Percentiles rank a stretch among this genome's conserved stretches.
Evolutionary conservation across 2,888 invertebrate species (phyloP).

Genomic region (Neoascia interrupta): DNA sequence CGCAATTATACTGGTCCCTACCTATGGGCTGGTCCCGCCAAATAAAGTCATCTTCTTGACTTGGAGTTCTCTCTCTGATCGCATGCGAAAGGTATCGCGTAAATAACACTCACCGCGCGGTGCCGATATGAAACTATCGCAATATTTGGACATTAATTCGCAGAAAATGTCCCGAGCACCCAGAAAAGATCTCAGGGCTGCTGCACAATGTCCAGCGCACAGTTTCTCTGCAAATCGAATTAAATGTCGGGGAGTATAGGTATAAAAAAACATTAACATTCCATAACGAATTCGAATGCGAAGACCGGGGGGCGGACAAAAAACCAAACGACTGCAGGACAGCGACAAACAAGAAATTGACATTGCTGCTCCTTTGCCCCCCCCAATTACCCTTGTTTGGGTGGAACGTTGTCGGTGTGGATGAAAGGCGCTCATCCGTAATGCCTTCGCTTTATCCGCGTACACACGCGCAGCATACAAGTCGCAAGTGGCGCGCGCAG

Average conservation of each 20-base stretch:
- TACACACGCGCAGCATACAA: slow-evolving; percentile 37
- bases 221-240: slow-evolving; percentile 62
- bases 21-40: slow-evolving; percentile 6
- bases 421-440: slow-evolving; percentile 69
- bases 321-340: slow-evolving; percentile 26
- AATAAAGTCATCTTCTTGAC: slow-evolving; percentile 55
- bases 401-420: slow-evolving; percentile 44
- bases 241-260: slow-evolving; percentile 49
- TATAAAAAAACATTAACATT: slow-evolving; percentile 65
- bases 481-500: slow-evolving; percentile 61
- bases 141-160: slow-evolving; percentile 67
- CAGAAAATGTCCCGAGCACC: slow-evolving; percentile 39
- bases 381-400: too few relatives aligned
- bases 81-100: slow-evolving; percentile 63
- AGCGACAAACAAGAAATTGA: slow-evolving; percentile 64
- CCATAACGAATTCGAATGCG: slow-evolving; percentile 55
- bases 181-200: neutral
- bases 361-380: slow-evolving; percentile 36
- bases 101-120: slow-evolving; percentile 54
- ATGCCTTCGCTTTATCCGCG: slow-evolving; percentile 62
- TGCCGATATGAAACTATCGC: slow-evolving; percentile 59
- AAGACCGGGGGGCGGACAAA: slow-evolving; percentile 21
- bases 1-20: slow-evolving; percentile 52
- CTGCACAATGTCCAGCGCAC: slow-evolving; percentile 36
- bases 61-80: too few relatives aligned